Evolutionary conservation across 2,888 invertebrate genomes (phyloP).

Genomic region (Agrotis ipsilon): DNA sequence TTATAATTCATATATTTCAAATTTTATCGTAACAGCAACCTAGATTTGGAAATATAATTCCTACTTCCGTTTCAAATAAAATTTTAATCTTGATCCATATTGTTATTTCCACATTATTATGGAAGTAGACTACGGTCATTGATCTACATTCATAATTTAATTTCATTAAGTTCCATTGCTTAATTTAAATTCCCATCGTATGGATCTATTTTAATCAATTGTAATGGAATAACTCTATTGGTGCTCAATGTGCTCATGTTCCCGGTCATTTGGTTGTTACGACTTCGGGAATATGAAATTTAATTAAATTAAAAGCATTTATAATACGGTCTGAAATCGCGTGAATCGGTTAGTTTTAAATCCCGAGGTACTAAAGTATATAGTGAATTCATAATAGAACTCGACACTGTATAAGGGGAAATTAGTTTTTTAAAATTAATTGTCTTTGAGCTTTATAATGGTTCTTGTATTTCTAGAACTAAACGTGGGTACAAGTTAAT

Average conservation of each 20-base stretch:
- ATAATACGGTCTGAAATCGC: constrained; percentile 31
- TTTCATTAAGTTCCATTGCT: constrained; percentile 58
- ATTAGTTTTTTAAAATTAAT: neutral
- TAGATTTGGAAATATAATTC: neutral
- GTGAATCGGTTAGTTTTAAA: constrained; percentile 41
- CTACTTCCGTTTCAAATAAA: neutral
- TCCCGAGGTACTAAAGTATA: constrained; percentile 43
- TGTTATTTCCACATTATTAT: constrained; percentile 43
- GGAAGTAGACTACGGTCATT: constrained; percentile 58
- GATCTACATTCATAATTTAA: constrained; percentile 53
- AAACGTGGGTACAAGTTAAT: too few species aligned
- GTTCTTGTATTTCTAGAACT: neutral
- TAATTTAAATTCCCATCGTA: constrained; percentile 52
- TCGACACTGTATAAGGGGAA: neutral
- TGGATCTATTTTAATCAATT: constrained; percentile 59
- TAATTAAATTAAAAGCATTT: constrained; percentile 54
- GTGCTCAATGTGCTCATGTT: constrained; percentile 32
- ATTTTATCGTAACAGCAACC: too few species aligned
- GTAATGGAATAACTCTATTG: constrained; percentile 51
- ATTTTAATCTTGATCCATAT: constrained; percentile 38
- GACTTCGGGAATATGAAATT: constrained; percentile 52
- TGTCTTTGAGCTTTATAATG: neutral
- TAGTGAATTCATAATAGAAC: constrained; percentile 27
- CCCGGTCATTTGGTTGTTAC: constrained; percentile 45
- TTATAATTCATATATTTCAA: too few species aligned